Base-by-base conservation (phyloP, 2,113 vertebrate species). In the Thomomys bottae region DNA sequence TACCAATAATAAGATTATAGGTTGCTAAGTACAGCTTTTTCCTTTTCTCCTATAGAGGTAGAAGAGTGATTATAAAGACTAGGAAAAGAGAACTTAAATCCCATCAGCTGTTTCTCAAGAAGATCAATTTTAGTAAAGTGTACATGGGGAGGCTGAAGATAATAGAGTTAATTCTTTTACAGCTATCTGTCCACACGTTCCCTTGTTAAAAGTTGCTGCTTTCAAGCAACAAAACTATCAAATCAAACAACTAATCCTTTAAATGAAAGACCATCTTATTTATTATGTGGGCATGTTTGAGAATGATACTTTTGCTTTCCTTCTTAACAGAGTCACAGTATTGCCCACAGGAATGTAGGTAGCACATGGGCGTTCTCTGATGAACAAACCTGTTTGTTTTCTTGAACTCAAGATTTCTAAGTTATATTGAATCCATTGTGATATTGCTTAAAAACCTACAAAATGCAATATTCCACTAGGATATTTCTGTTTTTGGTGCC, bases 1-100 rank as follows among this genome's bases (percentile, higher is more conserved):
- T n/a, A 79, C 26, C 75, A 82, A 26, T 34, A 92, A 82, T 26
- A 54, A 59, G n/a, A 86, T 63, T 89, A 76, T n/a, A 83, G 21
- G 10, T 40, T 88, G 14, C 71, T 77, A 91, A 92, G 11, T 68
- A 38, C 30, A 45, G 17, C 21, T 26, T 6, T 34, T 68, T 64
- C 59, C 10, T 30, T 42, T 28, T 81, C 66, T 45, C 72, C 26
- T 80, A 36, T 54, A 89, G 18, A 7, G 10, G 49, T 54, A 3
- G 64, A 87, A 84, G 32, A 59, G 7, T 71, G 5, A 87, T 88
- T 71, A 92, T 10, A n/a, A 71, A 86, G 63, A 30, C n/a, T 28
- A 2, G 5, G 14, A 20, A 30, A 42, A 85, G 63, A 24, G 3
- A 66, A 70, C 3, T 36, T 61, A 91, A 91, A 88, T 81, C n/a